Evolutionary conservation across 1,140 invertebrate species (phyloP).

Genomic region (Aphidius gifuensis): DNA sequence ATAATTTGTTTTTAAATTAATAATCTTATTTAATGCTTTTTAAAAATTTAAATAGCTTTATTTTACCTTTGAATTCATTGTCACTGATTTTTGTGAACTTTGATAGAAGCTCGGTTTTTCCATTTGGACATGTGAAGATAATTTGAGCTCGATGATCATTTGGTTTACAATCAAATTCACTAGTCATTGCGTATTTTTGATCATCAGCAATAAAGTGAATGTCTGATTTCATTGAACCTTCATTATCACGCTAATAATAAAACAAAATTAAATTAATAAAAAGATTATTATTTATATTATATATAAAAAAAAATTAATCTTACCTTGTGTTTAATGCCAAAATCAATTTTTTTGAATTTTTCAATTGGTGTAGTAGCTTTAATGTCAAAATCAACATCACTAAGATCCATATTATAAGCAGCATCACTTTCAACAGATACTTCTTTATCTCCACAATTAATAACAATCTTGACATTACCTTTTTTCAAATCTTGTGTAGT

Average conservation of each 20-base stretch:
- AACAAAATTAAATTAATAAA: constrained; percentile 13
- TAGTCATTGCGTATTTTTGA: constrained; percentile 54
- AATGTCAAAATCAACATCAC: constrained; percentile 25
- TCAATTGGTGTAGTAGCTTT: constrained; percentile 50
- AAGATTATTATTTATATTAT: constrained; percentile 13
- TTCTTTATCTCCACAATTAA: constrained; percentile 37
- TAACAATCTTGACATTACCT: constrained; percentile 19
- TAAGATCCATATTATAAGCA: constrained; percentile 28
- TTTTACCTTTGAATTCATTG: constrained; percentile 57
- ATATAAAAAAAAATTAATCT: constrained; percentile 9
- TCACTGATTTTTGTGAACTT: constrained; percentile 58
- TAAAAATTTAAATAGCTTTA: not conserved
- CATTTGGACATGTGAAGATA: constrained; percentile 49
- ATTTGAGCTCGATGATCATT: constrained; percentile 41
- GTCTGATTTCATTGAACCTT: constrained; percentile 50
- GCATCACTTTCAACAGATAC: constrained; percentile 27
- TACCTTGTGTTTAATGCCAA: constrained; percentile 59
- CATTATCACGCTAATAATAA: constrained; percentile 39
- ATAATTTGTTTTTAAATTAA: not conserved
- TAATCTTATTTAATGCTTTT: not conserved
- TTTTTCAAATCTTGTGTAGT: constrained; percentile 45
- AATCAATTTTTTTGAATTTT: constrained; percentile 56
- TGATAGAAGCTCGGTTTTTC: constrained; percentile 54
- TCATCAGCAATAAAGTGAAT: constrained; percentile 51
- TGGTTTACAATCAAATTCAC: constrained; percentile 42